These are phyloP conservation scores for Eumacrocentrus americanus DNA, from an alignment of 2,888 invertebrate species.

Conservation along the genomic window DNA sequence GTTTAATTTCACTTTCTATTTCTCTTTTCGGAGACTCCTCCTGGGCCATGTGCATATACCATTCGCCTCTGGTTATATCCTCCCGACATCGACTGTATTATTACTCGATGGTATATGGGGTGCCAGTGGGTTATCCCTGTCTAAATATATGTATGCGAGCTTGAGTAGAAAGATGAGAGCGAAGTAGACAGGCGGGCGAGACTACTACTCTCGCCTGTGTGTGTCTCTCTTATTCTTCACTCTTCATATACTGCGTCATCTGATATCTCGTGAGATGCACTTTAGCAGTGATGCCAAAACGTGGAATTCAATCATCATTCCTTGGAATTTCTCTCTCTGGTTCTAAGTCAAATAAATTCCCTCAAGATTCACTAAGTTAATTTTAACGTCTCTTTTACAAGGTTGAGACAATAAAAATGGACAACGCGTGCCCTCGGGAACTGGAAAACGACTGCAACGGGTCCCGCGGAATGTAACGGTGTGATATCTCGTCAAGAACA, in stretches of 20 bases:
- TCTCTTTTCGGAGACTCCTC: too few species aligned
- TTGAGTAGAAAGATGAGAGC: conserved; percentile 13
- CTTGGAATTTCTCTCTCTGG: too few species aligned
- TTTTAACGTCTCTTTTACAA: background rate
- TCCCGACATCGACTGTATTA: conserved; percentile 15
- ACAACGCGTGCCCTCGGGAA: background rate
- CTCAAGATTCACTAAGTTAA: background rate
- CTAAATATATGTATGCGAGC: conserved; percentile 38
- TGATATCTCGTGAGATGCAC: conserved; percentile 4
- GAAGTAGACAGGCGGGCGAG: conserved; percentile 16
- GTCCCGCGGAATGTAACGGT: conserved; percentile 41
- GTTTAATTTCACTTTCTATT: too few species aligned
- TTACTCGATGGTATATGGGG: conserved; percentile 15
- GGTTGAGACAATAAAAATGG: conserved; percentile 4
- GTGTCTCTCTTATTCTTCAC: background rate
- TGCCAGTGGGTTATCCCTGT: conserved; percentile 36
- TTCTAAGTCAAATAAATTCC: background rate
- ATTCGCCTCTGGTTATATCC: conserved; percentile 10
- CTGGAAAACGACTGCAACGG: conserved; percentile 25
- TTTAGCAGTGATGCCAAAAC: background rate
- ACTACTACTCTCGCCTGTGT: conserved; percentile 1
- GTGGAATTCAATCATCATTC: background rate
- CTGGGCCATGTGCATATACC: conserved; percentile 25
- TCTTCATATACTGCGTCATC: conserved; percentile 10
- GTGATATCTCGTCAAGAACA: background rate